Conservation (phyloP, 1,140 invertebrate genomes). For the Drosophila erecta region DNA sequence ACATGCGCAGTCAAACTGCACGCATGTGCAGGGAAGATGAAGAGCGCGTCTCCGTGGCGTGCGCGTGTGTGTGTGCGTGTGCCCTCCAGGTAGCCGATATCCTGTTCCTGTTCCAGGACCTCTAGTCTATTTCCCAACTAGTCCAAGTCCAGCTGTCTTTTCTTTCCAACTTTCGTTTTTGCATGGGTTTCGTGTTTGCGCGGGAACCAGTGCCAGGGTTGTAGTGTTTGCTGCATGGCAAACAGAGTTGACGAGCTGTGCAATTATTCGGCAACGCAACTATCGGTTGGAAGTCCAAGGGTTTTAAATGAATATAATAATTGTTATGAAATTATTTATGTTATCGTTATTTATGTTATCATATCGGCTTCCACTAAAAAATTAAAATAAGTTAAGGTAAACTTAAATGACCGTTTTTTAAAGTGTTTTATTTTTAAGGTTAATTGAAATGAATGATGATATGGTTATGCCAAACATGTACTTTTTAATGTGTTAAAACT, state of each 20-base stretch:
- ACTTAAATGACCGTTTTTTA: no score
- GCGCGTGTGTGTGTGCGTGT: constrained; percentile 8
- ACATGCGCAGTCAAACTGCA: constrained; percentile 1
- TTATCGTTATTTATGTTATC: no score
- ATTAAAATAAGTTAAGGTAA: no score
- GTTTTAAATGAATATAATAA: background rate
- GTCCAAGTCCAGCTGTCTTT: constrained; percentile 36
- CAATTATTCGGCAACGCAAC: background rate
- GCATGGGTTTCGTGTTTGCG: constrained; percentile 27
- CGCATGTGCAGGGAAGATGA: constrained; percentile 20
- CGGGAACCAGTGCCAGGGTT: constrained; percentile 39
- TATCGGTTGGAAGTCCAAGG: background rate
- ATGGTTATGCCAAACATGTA: no score
- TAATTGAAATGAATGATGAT: no score
- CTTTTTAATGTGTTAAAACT: no score
- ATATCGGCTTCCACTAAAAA: no score
- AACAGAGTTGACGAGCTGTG: constrained; percentile 38
- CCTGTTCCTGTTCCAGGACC: constrained; percentile 14
- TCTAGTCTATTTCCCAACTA: constrained; percentile 64
- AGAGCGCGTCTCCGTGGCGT: background rate
- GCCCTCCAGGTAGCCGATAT: constrained; percentile 39
- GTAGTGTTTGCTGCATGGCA: background rate
- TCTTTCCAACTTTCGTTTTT: constrained; percentile 18
- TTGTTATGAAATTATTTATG: no score
- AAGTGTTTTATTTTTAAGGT: no score